Conservation (phyloP, 2,113 vertebrate genomes). For the Pseudopipra pipra region DNA sequence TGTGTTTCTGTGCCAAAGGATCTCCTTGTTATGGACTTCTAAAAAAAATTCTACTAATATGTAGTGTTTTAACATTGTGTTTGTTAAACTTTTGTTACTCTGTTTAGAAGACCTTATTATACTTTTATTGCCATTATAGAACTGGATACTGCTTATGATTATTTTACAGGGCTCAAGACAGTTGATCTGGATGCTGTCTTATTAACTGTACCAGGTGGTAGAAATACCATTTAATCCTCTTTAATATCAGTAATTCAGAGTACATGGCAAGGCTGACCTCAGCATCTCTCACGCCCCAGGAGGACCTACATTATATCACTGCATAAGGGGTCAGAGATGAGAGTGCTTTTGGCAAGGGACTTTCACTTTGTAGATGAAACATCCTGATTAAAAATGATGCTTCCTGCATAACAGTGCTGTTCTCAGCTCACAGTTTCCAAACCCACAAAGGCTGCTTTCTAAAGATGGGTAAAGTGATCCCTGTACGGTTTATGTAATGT, state of each 20-base stretch:
- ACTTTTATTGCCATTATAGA: slow-evolving; percentile 49
- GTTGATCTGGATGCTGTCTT: slow-evolving; percentile 56
- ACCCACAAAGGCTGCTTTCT: slow-evolving; percentile 47
- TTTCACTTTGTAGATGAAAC: slow-evolving; percentile 48
- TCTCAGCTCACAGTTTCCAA: slow-evolving; percentile 38
- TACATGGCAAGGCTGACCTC: slow-evolving; percentile 56
- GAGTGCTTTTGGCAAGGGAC: slow-evolving; percentile 33
- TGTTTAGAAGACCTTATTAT: slow-evolving; percentile 62
- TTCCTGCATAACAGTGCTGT: slow-evolving; percentile 35
- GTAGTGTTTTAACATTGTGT: slow-evolving; percentile 38
- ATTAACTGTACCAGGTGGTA: slow-evolving; percentile 57
- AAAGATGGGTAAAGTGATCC: slow-evolving; percentile 44
- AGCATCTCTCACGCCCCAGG: slow-evolving; percentile 21
- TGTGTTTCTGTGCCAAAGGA: slow-evolving; percentile 62
- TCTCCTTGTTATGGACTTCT: slow-evolving; percentile 65
- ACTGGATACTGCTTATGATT: slow-evolving; percentile 51
- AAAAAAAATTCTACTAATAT: slow-evolving; percentile 53
- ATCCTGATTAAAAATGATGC: slow-evolving; percentile 56
- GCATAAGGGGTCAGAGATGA: slow-evolving; percentile 48
- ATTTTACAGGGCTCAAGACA: slow-evolving; percentile 60
- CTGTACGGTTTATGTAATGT: slow-evolving; percentile 38
- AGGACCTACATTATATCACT: slow-evolving; percentile 36
- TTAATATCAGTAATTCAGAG: slow-evolving; percentile 55
- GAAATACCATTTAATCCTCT: slow-evolving; percentile 59
- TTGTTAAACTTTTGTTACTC: slow-evolving; percentile 47